phyloP scores from a whole-genome alignment of 2,797 vertebrate genomes.

The Arnoldichthys spilopterus region DNA sequence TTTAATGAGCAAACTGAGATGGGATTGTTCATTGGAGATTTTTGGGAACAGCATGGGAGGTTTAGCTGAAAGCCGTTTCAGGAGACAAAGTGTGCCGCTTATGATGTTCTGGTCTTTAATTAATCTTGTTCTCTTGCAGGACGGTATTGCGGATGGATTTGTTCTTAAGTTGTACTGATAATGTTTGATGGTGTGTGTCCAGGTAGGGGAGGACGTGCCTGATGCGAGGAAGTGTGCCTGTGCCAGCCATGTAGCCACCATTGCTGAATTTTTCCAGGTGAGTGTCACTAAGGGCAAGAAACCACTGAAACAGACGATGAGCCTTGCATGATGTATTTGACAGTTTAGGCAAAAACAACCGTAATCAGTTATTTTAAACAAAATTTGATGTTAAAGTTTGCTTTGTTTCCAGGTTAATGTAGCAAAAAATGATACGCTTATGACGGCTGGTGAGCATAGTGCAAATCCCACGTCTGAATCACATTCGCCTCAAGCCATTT shows the following conservation, averaged over 20 bases:
- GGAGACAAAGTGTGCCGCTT: neutral
- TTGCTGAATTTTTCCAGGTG: conserved; percentile 97
- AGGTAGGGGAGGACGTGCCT: conserved; percentile 96
- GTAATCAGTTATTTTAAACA: too few relatives aligned
- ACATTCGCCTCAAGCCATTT: too few relatives aligned
- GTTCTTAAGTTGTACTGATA: conserved; percentile 1
- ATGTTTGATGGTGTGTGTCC: conserved; percentile 40
- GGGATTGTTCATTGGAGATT: neutral
- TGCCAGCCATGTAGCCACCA: conserved; percentile 93
- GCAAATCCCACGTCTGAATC: too few relatives aligned
- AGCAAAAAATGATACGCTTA: too few relatives aligned
- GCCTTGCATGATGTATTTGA: too few relatives aligned
- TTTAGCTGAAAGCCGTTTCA: neutral
- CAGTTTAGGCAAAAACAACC: too few relatives aligned
- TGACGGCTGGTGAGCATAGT: too few relatives aligned
- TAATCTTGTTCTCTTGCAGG: neutral
- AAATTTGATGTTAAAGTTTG: too few relatives aligned
- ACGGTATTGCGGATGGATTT: neutral
- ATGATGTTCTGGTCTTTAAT: neutral
- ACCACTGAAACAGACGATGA: neutral
- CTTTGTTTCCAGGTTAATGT: too few relatives aligned
- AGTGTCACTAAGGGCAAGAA: conserved; percentile 55
- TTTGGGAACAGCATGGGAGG: neutral
- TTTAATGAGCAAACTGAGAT: neutral
- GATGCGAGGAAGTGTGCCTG: conserved; percentile 95